Percentiles rank a stretch among this genome's conserved stretches.
phyloP scores from a whole-genome alignment of 2,797 vertebrate genomes.

The Aphelocoma californica region DNA sequence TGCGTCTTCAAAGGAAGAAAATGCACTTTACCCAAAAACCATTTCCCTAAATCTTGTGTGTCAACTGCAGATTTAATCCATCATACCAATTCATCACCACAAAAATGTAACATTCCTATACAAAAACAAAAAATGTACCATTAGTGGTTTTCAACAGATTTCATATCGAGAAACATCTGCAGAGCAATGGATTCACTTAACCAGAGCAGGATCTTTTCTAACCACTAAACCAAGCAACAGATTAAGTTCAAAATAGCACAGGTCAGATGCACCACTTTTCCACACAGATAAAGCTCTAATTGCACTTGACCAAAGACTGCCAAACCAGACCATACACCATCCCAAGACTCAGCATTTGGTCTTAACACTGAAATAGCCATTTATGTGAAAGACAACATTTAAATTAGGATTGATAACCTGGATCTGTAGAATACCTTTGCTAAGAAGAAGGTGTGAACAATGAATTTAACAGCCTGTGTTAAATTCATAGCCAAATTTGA shows the following conservation, averaged over 20 bases:
- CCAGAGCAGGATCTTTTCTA: slow-evolving; percentile 48
- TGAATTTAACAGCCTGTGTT: neutral
- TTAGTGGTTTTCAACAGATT: slow-evolving; percentile 62
- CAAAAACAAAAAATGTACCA: slow-evolving; percentile 63
- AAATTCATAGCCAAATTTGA: neutral
- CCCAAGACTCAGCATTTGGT: neutral
- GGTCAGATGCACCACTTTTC: neutral
- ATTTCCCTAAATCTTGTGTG: neutral
- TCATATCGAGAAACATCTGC: slow-evolving; percentile 56
- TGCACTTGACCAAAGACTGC: neutral
- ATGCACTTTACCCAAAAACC: neutral
- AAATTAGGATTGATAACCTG: neutral
- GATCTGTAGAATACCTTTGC: neutral
- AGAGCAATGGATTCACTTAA: slow-evolving; percentile 51
- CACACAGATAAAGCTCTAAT: neutral
- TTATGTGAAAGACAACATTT: neutral
- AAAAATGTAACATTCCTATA: slow-evolving; percentile 66
- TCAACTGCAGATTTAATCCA: slow-evolving; percentile 31
- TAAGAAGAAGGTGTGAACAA: neutral
- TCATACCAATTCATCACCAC: slow-evolving; percentile 51
- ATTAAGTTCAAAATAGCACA: slow-evolving; percentile 58
- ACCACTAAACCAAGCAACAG: slow-evolving; percentile 60
- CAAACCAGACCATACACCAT: neutral
- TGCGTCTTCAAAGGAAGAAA: slow-evolving; percentile 21
- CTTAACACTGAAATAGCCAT: neutral